Conservation (phyloP, 2,888 invertebrate genomes). For the Cyclophora albipunctata region DNA sequence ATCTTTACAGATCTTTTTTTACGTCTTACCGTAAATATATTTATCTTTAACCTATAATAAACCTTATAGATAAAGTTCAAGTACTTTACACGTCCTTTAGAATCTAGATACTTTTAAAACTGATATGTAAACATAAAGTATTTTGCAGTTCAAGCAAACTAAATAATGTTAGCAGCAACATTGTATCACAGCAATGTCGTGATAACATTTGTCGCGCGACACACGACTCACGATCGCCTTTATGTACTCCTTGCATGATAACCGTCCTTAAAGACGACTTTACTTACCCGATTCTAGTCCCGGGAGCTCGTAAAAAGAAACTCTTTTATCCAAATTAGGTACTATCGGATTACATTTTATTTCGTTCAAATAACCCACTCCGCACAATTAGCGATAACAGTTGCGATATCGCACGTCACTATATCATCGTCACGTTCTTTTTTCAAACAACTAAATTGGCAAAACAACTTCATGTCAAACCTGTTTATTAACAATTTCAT, state of each 20-base stretch:
- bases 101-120: too few relatives aligned
- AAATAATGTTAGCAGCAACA: constrained; percentile 13
- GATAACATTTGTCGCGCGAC: constrained; percentile 41
- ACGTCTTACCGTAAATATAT: background rate
- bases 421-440: constrained; percentile 32
- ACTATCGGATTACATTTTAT: constrained; percentile 61
- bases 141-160: too few relatives aligned
- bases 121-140: too few relatives aligned
- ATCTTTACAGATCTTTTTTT: too few relatives aligned
- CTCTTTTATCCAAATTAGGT: constrained; percentile 58
- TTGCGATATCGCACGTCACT: constrained; percentile 29
- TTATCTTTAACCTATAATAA: too few relatives aligned
- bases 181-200: constrained; percentile 30
- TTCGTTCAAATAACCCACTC: constrained; percentile 47
- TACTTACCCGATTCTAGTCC: constrained; percentile 47
- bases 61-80: too few relatives aligned
- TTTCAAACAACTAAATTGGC: constrained; percentile 44
- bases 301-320: constrained; percentile 48
- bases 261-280: constrained; percentile 46
- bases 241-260: constrained; percentile 61
- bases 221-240: constrained; percentile 46
- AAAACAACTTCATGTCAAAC: constrained; percentile 40
- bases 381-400: constrained; percentile 53
- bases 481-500: constrained; percentile 71
- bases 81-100: too few relatives aligned